Evolutionary conservation across 2,113 vertebrate genomes (phyloP).

Genomic region (Protomyctophum bolini): DNA sequence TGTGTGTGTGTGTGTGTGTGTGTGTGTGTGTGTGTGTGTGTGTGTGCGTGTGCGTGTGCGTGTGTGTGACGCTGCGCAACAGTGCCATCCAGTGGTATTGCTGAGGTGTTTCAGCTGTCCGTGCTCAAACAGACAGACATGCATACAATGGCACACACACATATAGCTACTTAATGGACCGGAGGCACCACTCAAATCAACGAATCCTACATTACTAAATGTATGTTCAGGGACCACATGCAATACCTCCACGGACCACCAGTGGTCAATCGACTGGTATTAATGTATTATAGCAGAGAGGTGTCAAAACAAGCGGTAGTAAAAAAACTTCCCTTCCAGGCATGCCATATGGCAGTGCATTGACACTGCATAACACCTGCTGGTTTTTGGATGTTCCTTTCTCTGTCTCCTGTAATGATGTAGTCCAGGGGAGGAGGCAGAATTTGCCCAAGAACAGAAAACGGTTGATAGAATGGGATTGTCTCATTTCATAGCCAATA

Average conservation of each 20-base stretch:
- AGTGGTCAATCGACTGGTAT: too few relatives aligned
- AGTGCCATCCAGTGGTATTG: too few relatives aligned
- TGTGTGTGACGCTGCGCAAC: constrained; percentile 3
- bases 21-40: constrained; percentile 1
- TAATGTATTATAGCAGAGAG: constrained; percentile 28
- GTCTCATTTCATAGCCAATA: constrained; percentile 66
- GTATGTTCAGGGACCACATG: too few relatives aligned
- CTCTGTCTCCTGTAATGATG: constrained; percentile 48
- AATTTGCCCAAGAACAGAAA: constrained; percentile 49
- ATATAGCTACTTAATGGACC: too few relatives aligned
- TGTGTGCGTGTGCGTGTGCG: constrained; percentile 13
- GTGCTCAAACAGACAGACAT: too few relatives aligned
- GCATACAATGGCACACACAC: too few relatives aligned
- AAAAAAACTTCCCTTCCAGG: constrained; percentile 36
- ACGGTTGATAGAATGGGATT: constrained; percentile 55
- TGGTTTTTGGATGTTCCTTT: constrained; percentile 36
- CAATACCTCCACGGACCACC: too few relatives aligned
- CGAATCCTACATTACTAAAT: too few relatives aligned
- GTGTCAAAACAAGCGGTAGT: constrained; percentile 39
- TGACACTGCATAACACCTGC: constrained; percentile 49
- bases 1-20: constrained; percentile 1
- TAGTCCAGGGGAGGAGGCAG: constrained; percentile 44
- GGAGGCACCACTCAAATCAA: too few relatives aligned
- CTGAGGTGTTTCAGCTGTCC: too few relatives aligned
- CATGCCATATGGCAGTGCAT: constrained; percentile 45